Evolutionary conservation across 2,113 vertebrate species (phyloP).

Genomic region (Narcine bancroftii): DNA sequence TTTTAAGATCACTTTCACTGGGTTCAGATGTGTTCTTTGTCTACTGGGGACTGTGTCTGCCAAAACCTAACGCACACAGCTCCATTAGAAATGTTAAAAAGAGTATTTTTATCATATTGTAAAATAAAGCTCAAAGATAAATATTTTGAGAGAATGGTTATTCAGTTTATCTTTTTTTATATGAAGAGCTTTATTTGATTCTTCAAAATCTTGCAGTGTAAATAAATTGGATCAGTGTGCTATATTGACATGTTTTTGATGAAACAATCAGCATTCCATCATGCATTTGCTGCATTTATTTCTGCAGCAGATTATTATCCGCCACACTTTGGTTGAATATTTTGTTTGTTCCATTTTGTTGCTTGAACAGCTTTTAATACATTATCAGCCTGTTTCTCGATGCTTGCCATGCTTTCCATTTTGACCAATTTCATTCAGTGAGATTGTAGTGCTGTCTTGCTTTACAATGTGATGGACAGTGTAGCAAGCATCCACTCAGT

Average conservation of each 20-base stretch:
- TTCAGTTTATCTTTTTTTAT: not conserved
- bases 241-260: not conserved
- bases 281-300: not conserved
- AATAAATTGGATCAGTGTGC: not conserved
- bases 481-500: not conserved
- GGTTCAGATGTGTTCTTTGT: slow-evolving; percentile 30
- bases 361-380: not conserved
- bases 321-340: not conserved
- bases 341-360: not conserved
- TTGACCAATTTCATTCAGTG: slow-evolving; percentile 4
- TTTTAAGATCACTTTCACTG: slow-evolving; percentile 35
- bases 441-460: not conserved
- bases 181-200: not conserved
- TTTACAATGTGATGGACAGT: slow-evolving; percentile 15
- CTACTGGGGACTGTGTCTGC: slow-evolving; percentile 32
- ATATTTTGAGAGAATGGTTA: not conserved
- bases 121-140: slow-evolving; percentile 17
- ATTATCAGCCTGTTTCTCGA: not conserved
- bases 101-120: slow-evolving; percentile 4
- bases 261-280: not conserved
- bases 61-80: slow-evolving; percentile 29
- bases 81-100: slow-evolving; percentile 27
- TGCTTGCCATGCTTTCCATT: not conserved
- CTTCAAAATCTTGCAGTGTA: not conserved
- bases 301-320: not conserved